phyloP scores from a whole-genome alignment of 2,797 vertebrate genomes.

The Characodon lateralis region DNA sequence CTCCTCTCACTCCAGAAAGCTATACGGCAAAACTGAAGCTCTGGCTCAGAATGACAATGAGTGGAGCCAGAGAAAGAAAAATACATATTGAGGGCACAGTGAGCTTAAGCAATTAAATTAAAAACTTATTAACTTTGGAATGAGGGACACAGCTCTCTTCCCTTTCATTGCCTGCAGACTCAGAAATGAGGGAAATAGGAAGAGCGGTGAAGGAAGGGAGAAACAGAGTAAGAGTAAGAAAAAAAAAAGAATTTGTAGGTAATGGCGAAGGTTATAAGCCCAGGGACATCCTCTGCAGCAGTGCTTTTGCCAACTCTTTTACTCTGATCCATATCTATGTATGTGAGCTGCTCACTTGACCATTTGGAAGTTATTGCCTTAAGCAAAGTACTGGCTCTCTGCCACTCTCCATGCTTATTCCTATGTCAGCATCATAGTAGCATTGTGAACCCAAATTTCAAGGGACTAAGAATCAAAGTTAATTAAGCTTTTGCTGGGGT shows the following conservation, averaged over 20 bases:
- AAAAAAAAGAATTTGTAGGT: constrained; percentile 35
- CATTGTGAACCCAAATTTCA: constrained; percentile 60
- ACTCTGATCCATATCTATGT: background rate
- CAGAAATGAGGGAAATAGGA: constrained; percentile 55
- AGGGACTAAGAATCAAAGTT: constrained; percentile 73
- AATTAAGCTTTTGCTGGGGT: constrained; percentile 81
- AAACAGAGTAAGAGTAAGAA: constrained; percentile 4
- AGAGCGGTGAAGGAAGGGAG: background rate
- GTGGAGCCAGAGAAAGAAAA: constrained; percentile 15
- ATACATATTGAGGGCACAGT: constrained; percentile 77
- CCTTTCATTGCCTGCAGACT: constrained; percentile 61
- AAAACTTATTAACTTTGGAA: constrained; percentile 83
- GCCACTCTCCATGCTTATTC: constrained; percentile 38
- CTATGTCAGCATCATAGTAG: constrained; percentile 65
- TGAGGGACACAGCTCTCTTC: constrained; percentile 69
- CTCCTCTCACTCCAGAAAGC: constrained; percentile 57
- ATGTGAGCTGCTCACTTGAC: constrained; percentile 34
- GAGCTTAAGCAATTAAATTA: constrained; percentile 84
- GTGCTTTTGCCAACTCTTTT: background rate
- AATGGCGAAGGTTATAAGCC: constrained; percentile 39
- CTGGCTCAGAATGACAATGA: constrained; percentile 78
- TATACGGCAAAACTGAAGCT: constrained; percentile 79
- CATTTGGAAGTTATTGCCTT: constrained; percentile 42
- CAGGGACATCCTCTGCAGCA: constrained; percentile 25
- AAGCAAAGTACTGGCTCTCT: constrained; percentile 42